These are phyloP conservation scores for Campylomormyrus numenius DNA, from an alignment of 2,113 vertebrate genomes.

Conservation along the genomic window DNA sequence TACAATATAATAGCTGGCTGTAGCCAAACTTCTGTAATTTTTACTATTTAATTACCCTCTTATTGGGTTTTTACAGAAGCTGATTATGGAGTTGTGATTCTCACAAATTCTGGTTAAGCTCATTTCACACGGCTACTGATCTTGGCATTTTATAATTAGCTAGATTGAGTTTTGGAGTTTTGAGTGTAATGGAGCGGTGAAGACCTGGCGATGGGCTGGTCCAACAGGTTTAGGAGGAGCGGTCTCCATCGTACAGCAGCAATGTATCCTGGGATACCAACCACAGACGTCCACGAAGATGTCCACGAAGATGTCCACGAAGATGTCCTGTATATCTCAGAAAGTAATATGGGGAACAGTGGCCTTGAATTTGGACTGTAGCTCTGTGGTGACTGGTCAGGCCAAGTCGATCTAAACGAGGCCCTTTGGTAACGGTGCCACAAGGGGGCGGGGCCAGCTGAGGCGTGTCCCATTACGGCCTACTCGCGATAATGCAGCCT, in stretches of 20 bases:
- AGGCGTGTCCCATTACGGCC: neutral
- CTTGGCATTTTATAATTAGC: neutral
- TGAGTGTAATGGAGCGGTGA: neutral
- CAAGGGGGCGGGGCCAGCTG: neutral
- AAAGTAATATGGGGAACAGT: neutral
- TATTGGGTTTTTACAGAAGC: neutral
- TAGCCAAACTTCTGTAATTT: neutral
- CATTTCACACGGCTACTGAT: neutral
- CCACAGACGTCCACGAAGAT: neutral
- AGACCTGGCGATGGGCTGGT: neutral
- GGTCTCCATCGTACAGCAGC: neutral
- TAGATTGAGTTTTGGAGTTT: neutral
- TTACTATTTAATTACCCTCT: slow-evolving; percentile 8
- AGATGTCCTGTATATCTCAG: neutral
- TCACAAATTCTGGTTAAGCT: neutral
- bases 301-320: neutral
- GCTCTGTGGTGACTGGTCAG: neutral
- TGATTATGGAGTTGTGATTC: neutral
- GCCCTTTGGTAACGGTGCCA: neutral
- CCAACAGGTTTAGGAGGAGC: neutral
- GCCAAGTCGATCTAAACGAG: neutral
- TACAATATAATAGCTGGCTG: neutral
- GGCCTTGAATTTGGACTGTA: neutral
- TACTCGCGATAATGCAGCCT: neutral
- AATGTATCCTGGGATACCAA: neutral